Conservation (phyloP, 2,113 vertebrate genomes). For the Bungarus multicinctus region DNA sequence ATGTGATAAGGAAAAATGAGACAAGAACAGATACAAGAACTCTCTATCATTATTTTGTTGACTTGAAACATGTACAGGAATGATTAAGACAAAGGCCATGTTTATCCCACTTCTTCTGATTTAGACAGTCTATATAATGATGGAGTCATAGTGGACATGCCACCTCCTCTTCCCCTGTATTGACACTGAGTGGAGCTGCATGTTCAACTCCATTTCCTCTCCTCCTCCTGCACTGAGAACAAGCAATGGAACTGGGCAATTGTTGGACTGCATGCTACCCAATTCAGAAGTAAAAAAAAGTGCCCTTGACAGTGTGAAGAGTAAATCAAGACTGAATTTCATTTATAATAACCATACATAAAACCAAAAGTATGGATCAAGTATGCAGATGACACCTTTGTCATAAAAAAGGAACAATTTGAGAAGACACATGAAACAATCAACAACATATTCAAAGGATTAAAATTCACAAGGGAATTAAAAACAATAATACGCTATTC, state of each 20-base stretch:
- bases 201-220: not conserved
- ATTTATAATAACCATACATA: not conserved
- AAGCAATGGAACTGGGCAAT: not conserved
- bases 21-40: not conserved
- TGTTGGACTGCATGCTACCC: not conserved
- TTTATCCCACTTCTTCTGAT: not conserved
- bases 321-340: not conserved
- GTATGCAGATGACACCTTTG: too few relatives aligned
- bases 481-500: too few relatives aligned
- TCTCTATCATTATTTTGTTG: not conserved
- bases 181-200: not conserved
- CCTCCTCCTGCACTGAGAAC: not conserved
- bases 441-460: too few relatives aligned
- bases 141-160: too few relatives aligned
- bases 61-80: not conserved
- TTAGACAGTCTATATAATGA: not conserved
- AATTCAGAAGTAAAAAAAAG: not conserved
- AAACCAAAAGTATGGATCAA: too few relatives aligned
- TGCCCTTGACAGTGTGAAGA: not conserved
- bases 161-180: not conserved
- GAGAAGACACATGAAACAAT: too few relatives aligned
- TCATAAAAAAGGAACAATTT: too few relatives aligned
- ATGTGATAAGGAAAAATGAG: not conserved
- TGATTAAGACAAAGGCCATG: not conserved
- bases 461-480: too few relatives aligned